These are phyloP conservation scores for Drosophila koepferae DNA, from an alignment of 2,888 invertebrate genomes.

Conservation along the genomic window DNA sequence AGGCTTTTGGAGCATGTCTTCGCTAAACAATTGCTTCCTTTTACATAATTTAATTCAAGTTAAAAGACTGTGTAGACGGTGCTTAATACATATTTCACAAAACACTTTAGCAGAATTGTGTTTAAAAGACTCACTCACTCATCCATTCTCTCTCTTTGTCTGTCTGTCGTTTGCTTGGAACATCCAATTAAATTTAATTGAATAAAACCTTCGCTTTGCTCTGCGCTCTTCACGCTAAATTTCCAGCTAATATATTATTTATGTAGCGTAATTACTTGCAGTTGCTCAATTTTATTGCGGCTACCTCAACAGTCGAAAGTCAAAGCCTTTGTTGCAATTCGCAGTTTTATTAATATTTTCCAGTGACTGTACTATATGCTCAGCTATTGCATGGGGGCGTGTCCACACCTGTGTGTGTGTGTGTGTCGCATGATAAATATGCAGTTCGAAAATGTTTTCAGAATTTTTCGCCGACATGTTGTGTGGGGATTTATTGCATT, in stretches of 20 bases:
- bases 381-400: background rate
- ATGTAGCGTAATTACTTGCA: background rate
- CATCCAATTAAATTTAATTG: conserved; percentile 6
- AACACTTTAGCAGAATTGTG: background rate
- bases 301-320: background rate
- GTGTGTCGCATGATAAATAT: conserved; percentile 56
- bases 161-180: background rate
- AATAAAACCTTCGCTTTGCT: background rate
- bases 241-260: background rate
- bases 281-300: background rate
- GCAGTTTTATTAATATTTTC: conserved; percentile 6
- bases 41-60: background rate
- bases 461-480: conserved; percentile 58
- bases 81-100: background rate
- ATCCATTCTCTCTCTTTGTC: background rate
- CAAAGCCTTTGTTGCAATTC: background rate
- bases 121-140: background rate
- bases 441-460: conserved; percentile 62
- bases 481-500: conserved; percentile 62
- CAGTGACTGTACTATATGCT: no score
- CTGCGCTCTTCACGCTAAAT: background rate
- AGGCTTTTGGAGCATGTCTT: no score
- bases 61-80: background rate
- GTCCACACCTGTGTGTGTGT: background rate
- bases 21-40: background rate